These are phyloP conservation scores for Ornithoptera priamus DNA, from an alignment of 2,888 invertebrate species.

Conservation along the genomic window DNA sequence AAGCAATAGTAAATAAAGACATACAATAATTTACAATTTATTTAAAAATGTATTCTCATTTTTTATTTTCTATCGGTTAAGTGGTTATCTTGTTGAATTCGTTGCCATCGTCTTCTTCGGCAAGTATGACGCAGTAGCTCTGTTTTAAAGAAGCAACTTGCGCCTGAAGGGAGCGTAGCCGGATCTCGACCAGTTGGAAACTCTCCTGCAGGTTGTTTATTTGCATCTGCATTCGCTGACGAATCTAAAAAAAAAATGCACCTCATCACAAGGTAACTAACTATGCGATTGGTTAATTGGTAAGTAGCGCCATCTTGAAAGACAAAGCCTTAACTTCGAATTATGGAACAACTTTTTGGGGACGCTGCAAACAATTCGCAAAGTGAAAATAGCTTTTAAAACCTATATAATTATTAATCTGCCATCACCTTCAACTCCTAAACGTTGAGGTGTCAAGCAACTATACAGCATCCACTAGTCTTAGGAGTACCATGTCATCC, in stretches of 20 bases:
- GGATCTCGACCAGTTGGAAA: conserved; percentile 83
- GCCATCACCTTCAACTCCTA: too few species aligned
- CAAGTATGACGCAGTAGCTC: conserved; percentile 54
- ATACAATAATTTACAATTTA: neutral
- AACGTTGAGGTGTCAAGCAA: neutral
- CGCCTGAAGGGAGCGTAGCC: conserved; percentile 82
- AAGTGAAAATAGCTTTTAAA: too few species aligned
- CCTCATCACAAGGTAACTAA: too few species aligned
- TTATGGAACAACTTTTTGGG: too few species aligned
- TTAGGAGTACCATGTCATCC: neutral
- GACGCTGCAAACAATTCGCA: too few species aligned
- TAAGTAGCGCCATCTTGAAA: too few species aligned
- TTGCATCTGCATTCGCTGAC: conserved; percentile 85
- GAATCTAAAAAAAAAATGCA: conserved; percentile 65
- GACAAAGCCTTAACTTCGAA: too few species aligned
- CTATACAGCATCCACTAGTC: neutral
- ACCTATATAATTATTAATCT: too few species aligned
- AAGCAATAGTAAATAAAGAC: neutral
- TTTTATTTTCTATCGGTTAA: neutral
- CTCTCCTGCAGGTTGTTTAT: conserved; percentile 84
- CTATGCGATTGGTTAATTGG: too few species aligned
- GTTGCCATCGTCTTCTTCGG: conserved; percentile 48
- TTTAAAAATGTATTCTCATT: neutral
- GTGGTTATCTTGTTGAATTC: conserved; percentile 37
- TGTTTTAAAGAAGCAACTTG: conserved; percentile 82